Evolutionary conservation across 2,888 invertebrate species (phyloP), one percentile per base, ranked within the genome.

Genomic region (Polietes domitor): DNA sequence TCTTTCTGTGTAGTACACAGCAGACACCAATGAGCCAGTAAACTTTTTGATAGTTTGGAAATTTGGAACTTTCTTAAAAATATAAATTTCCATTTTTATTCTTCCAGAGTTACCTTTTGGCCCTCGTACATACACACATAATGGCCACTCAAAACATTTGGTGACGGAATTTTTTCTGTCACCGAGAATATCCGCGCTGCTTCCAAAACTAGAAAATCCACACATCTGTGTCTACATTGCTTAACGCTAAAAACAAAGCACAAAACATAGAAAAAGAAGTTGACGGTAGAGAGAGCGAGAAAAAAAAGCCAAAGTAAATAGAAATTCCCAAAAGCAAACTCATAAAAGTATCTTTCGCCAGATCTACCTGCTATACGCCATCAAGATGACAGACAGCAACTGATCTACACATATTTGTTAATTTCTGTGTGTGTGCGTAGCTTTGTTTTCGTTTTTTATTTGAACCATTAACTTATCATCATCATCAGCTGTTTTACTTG

Each of bases 391-490:
- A 9, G 0, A 21, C 58, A 58, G 26, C 24, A 24, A 12, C 15
- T 68, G 65, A 21, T 53, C 63, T 24, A 65, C 63, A 74, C 43
- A 75, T n/a, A 65, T 53, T 65, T 75, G 63, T 75, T 63, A 75
- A 65, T 41, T 76, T 68, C n/a, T 47, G n/a, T 68, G 65, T 76
- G 6, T 41, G 47, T 28, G n/a, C 4, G 4, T 74, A 12, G 15
- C 43, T 75, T 53, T 41, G 37, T 68, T 68, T 68, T 32, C 32
- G 1, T 65, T 65, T 37, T 65, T n/a, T 55, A 55, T 73, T 73
- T 53, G 73, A 68, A 68, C 70, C 79, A 79, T 75, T 80, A 70
- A 75, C 47, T 79, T 79, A 75, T 68, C 58, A 70, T 17, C 55
- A 50, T 65, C 19, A 55, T 72, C 72, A 77, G 80, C 80, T 72